Evolutionary conservation across 2,113 vertebrate species (phyloP).

Genomic region (Pseudonaja textilis): DNA sequence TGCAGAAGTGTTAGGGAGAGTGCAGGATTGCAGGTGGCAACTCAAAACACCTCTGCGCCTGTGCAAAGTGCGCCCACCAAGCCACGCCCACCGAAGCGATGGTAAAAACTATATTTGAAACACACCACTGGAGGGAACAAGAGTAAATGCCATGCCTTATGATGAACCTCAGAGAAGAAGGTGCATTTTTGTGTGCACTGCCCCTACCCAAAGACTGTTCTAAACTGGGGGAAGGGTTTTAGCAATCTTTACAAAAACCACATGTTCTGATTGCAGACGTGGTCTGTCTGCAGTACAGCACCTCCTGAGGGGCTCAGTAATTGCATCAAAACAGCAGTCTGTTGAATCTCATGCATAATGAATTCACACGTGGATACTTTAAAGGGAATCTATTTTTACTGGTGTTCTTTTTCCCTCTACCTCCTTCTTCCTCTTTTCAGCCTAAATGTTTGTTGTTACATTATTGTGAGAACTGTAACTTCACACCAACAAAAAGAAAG

Average conservation of each 20-base stretch:
- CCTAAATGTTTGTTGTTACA: neutral
- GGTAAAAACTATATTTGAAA: too few species aligned
- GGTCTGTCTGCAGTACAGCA: neutral
- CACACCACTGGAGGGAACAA: neutral
- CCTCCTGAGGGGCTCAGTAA: neutral
- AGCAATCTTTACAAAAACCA: neutral
- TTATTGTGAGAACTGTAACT: neutral
- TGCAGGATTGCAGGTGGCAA: too few species aligned
- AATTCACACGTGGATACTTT: neutral
- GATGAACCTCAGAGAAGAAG: neutral
- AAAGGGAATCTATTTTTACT: constrained; percentile 21
- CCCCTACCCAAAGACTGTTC: neutral
- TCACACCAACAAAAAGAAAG: neutral
- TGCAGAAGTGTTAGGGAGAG: too few species aligned
- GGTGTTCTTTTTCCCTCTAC: neutral
- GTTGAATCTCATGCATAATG: constrained; percentile 1
- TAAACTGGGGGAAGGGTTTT: neutral
- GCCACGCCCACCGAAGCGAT: too few species aligned
- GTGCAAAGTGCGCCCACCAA: too few species aligned
- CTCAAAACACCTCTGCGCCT: too few species aligned
- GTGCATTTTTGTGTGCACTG: neutral
- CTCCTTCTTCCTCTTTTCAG: neutral
- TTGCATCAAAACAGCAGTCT: neutral
- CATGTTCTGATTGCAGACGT: neutral
- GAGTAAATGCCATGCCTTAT: neutral